A percentile compares a stretch with the other conserved stretches of the same genome.
phyloP scores from a whole-genome alignment of 2,797 vertebrate genomes.

The Lithobates pipiens region DNA sequence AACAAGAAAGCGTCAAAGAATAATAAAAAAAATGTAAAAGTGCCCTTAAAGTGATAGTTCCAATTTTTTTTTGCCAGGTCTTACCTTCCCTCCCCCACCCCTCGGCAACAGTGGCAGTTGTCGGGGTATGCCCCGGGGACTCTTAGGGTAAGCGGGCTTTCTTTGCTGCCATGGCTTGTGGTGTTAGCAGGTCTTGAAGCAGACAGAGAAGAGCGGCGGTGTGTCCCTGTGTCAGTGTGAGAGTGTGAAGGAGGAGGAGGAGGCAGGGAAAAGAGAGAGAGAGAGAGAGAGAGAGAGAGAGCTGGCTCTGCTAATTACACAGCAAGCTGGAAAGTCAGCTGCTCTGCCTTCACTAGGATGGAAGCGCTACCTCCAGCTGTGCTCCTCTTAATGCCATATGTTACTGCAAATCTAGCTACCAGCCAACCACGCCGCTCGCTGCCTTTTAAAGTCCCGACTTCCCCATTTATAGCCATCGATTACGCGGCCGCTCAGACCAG shows the following conservation, averaged over 20 bases:
- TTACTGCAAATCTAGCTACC: constrained; percentile 82
- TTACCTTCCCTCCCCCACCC: constrained; percentile 50
- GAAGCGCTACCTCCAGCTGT: constrained; percentile 93
- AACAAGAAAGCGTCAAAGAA: background rate
- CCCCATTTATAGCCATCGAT: constrained; percentile 74
- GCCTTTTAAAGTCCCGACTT: constrained; percentile 77
- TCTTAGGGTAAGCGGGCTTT: constrained; percentile 40
- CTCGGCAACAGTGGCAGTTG: constrained; percentile 14
- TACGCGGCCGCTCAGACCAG: constrained; percentile 66
- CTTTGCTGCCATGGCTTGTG: constrained; percentile 57
- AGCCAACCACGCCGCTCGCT: constrained; percentile 77
- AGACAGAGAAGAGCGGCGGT: constrained; percentile 70
- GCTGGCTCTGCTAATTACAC: constrained; percentile 93
- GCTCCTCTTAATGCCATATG: constrained; percentile 92
- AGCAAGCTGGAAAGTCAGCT: constrained; percentile 96
- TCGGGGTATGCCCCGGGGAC: constrained; percentile 50
- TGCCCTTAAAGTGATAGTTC: background rate
- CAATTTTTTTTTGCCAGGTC: background rate
- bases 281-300: constrained; percentile 62
- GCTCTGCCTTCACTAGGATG: constrained; percentile 96
- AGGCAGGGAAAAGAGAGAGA: constrained; percentile 30
- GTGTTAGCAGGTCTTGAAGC: constrained; percentile 64
- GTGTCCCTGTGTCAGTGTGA: constrained; percentile 72
- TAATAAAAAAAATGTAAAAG: background rate
- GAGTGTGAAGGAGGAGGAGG: constrained; percentile 41